phyloP scores from a whole-genome alignment of 2,113 vertebrate species.

The Coreoperca whiteheadi region DNA sequence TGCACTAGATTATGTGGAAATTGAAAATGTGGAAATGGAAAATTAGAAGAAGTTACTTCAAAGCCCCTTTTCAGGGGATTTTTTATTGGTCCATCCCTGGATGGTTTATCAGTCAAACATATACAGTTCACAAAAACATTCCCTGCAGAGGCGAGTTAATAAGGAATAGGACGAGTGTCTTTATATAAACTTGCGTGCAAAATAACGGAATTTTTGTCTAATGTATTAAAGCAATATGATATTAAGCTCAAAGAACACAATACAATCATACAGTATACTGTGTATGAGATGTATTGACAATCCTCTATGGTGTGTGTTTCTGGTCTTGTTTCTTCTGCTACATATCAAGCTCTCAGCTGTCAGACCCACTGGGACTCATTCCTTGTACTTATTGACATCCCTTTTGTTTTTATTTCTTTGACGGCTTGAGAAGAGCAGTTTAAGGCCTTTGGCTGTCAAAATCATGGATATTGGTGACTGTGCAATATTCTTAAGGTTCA shows the following conservation, averaged over 20 bases:
- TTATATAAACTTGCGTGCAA: background rate
- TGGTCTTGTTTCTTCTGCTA: background rate
- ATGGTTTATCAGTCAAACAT: background rate
- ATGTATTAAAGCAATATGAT: background rate
- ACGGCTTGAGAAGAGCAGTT: background rate
- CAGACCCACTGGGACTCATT: background rate
- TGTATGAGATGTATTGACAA: background rate
- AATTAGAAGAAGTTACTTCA: background rate
- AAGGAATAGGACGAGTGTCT: background rate
- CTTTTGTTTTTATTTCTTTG: background rate
- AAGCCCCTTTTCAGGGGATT: background rate
- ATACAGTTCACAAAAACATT: background rate
- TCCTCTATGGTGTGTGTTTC: slow-evolving; percentile 13
- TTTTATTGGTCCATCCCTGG: background rate
- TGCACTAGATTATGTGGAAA: background rate
- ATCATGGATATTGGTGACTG: background rate
- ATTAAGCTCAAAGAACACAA: background rate
- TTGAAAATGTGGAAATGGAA: background rate
- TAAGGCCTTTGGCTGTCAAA: background rate
- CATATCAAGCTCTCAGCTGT: background rate
- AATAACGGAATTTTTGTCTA: background rate
- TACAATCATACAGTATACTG: background rate
- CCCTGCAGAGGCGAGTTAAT: background rate
- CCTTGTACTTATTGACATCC: slow-evolving; percentile 2
- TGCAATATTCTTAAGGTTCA: too few relatives aligned